Percentiles rank a stretch among this genome's conserved stretches.
Evolutionary conservation across 2,888 invertebrate species (phyloP).

Genomic region (Pegoplata infirma): DNA sequence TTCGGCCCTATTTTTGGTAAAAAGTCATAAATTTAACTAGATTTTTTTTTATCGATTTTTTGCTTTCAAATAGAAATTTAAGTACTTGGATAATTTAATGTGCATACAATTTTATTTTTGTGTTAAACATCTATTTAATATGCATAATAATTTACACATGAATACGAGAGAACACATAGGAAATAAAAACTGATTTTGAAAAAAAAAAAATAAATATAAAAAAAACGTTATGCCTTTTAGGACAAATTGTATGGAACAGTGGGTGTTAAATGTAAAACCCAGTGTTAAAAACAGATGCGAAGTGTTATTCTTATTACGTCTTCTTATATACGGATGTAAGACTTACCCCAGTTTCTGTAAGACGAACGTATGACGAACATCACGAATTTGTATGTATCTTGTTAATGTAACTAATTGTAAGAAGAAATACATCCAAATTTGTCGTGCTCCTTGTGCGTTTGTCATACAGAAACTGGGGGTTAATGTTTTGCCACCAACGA

Average conservation of each 20-base stretch:
- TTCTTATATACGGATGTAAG: too few relatives aligned
- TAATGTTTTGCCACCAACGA: too few relatives aligned
- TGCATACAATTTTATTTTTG: neutral
- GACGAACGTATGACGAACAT: too few relatives aligned
- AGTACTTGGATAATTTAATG: too few relatives aligned
- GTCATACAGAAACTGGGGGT: too few relatives aligned
- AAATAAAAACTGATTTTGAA: neutral
- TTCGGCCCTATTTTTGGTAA: neutral
- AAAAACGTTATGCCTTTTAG: neutral
- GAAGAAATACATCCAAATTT: too few relatives aligned
- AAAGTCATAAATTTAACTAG: constrained; percentile 23
- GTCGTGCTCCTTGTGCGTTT: too few relatives aligned
- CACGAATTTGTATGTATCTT: too few relatives aligned
- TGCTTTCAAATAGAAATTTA: neutral
- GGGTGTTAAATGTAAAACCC: neutral
- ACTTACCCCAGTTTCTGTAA: too few relatives aligned
- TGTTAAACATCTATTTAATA: constrained; percentile 46
- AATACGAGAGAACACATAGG: constrained; percentile 6
- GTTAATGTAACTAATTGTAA: too few relatives aligned
- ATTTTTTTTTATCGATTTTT: neutral
- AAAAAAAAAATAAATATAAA: neutral
- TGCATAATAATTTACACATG: constrained; percentile 37
- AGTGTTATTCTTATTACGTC: too few relatives aligned
- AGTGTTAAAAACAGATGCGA: neutral
- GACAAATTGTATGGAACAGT: neutral